Conservation (phyloP, 1,140 invertebrate species). For the Euschistus heros region DNA sequence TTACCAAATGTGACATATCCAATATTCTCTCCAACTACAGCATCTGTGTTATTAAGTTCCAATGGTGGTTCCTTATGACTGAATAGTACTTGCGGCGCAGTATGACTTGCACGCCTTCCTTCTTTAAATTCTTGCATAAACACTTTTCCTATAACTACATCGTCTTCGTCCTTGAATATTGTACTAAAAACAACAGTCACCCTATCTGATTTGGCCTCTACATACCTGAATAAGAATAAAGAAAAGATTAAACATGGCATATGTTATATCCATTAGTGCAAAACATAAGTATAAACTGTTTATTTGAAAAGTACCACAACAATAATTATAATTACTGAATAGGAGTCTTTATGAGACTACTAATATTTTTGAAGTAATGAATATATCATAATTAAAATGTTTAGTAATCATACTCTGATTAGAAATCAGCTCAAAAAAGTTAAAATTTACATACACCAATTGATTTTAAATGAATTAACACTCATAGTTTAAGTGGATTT, state of each 20-base stretch:
- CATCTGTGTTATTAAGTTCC: slow-evolving; percentile 88
- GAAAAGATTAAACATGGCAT: too few species aligned
- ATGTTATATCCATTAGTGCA: not conserved
- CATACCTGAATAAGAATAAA: slow-evolving; percentile 58
- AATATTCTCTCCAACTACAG: slow-evolving; percentile 91
- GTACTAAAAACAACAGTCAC: slow-evolving; percentile 99
- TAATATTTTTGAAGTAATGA: too few species aligned
- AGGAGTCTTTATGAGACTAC: too few species aligned
- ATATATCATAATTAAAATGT: too few species aligned
- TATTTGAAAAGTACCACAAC: too few species aligned
- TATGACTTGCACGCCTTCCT: slow-evolving; percentile 90
- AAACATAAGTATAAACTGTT: too few species aligned
- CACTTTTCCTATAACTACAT: slow-evolving; percentile 96
- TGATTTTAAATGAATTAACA: too few species aligned
- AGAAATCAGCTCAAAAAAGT: too few species aligned
- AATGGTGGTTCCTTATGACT: slow-evolving; percentile 91
- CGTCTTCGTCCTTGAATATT: slow-evolving; percentile 95
- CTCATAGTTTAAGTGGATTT: too few species aligned
- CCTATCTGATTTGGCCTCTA: slow-evolving; percentile 94
- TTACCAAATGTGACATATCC: slow-evolving; percentile 98
- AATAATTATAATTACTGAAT: too few species aligned
- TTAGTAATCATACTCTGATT: too few species aligned
- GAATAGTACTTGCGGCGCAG: slow-evolving; percentile 83
- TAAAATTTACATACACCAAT: too few species aligned
- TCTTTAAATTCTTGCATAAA: slow-evolving; percentile 99